Evolutionary conservation across 2,113 vertebrate species (phyloP).

Genomic region (Phalacrocorax carbo): DNA sequence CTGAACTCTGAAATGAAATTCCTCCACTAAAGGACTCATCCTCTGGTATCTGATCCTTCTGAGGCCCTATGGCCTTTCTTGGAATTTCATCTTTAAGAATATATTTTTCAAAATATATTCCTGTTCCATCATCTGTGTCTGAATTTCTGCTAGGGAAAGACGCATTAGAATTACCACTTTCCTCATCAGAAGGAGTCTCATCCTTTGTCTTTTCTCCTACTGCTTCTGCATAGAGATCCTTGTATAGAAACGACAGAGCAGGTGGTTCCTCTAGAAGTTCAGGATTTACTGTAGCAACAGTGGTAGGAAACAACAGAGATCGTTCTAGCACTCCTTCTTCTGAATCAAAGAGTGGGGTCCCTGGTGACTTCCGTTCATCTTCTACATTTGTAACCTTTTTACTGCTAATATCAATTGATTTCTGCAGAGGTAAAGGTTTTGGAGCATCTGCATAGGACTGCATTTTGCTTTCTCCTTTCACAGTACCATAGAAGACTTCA

Average conservation of each 20-base stretch:
- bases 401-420: constrained; percentile 12
- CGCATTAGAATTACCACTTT: constrained; percentile 81
- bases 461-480: constrained; percentile 29
- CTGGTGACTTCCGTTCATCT: constrained; percentile 67
- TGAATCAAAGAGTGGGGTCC: constrained; percentile 81
- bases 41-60: constrained; percentile 41
- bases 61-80: constrained; percentile 31
- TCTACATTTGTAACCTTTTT: constrained; percentile 29
- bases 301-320: constrained; percentile 81
- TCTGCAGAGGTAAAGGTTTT: constrained; percentile 20
- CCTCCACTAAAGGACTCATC: constrained; percentile 20
- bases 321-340: constrained; percentile 81
- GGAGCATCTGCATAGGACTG: constrained; percentile 27
- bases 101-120: constrained; percentile 92
- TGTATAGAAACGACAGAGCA: constrained; percentile 89
- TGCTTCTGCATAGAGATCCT: constrained; percentile 89
- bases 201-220: constrained; percentile 77
- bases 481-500: constrained; percentile 85
- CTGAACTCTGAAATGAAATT: constrained; percentile 28
- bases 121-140: constrained; percentile 83
- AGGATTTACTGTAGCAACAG: constrained; percentile 82
- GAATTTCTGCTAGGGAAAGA: constrained; percentile 82
- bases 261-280: constrained; percentile 88
- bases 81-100: constrained; percentile 88
- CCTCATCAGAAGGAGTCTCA: constrained; percentile 81